These are phyloP conservation scores for Nebria brevicollis DNA, from an alignment of 2,888 invertebrate genomes.

Conservation along the genomic window DNA sequence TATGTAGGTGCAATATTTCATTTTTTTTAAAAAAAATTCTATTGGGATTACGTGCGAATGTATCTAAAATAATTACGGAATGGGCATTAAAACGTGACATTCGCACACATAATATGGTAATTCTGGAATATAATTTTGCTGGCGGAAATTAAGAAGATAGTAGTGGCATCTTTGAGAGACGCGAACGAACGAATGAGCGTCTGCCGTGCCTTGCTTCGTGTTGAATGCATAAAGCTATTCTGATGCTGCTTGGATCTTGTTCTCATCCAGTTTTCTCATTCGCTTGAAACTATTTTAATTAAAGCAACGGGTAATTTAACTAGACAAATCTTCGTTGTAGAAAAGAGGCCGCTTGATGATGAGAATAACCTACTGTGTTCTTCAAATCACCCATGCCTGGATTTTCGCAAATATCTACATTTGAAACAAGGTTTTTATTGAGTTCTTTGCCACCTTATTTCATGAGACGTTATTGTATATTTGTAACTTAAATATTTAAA, in stretches of 20 bases:
- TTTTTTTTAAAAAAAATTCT: neutral
- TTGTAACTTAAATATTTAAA: too few relatives aligned
- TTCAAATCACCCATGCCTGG: neutral
- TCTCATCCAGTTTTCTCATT: slow-evolving; percentile 60
- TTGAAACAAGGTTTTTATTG: too few relatives aligned
- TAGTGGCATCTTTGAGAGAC: slow-evolving; percentile 49
- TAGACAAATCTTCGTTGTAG: slow-evolving; percentile 59
- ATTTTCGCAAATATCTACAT: neutral
- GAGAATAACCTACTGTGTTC: slow-evolving; percentile 31
- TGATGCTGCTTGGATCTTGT: slow-evolving; percentile 54
- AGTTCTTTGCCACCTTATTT: too few relatives aligned
- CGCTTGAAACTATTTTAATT: slow-evolving; percentile 64
- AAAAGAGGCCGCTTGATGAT: slow-evolving; percentile 43
- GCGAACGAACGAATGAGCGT: neutral
- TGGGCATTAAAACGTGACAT: slow-evolving; percentile 54
- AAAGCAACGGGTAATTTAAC: slow-evolving; percentile 64
- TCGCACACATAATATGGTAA: slow-evolving; percentile 54
- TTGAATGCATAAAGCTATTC: slow-evolving; percentile 47
- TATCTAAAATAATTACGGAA: slow-evolving; percentile 45
- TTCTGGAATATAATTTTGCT: slow-evolving; percentile 58
- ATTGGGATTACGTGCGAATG: neutral
- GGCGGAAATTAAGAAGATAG: slow-evolving; percentile 61
- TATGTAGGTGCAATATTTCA: neutral
- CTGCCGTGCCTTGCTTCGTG: neutral
- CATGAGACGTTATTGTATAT: too few relatives aligned